phyloP scores from a whole-genome alignment of 1,140 invertebrate species.

The Luehdorfia chinensis region DNA sequence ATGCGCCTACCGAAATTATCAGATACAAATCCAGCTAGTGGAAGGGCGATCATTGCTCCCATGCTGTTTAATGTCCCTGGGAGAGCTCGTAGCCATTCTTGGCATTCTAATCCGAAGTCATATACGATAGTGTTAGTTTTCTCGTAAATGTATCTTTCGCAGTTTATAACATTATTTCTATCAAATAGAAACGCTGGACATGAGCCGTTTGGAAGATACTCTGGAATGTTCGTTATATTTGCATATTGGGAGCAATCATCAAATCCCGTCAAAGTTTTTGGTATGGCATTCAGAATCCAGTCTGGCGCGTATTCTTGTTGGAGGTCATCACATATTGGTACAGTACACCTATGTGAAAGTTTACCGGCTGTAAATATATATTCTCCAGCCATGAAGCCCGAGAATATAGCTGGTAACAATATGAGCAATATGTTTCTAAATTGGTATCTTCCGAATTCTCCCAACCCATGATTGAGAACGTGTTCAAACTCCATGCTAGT shows the following conservation, averaged over 20 bases:
- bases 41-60: conserved; percentile 52
- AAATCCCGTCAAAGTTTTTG: conserved; percentile 41
- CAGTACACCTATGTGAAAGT: conserved; percentile 49
- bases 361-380: conserved; percentile 59
- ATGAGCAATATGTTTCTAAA: conserved; percentile 46
- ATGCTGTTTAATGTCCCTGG: conserved; percentile 59
- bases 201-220: conserved; percentile 20
- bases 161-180: conserved; percentile 40
- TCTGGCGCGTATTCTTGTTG: conserved; percentile 44
- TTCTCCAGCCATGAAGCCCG: conserved; percentile 57
- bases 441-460: conserved; percentile 59
- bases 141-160: conserved; percentile 51
- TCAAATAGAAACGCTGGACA: conserved; percentile 49
- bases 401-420: conserved; percentile 38
- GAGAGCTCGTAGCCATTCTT: conserved; percentile 59
- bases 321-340: conserved; percentile 50
- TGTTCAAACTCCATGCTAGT: conserved; percentile 42
- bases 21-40: conserved; percentile 57
- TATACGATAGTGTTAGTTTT: conserved; percentile 59
- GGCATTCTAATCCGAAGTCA: conserved; percentile 58
- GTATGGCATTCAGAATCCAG: conserved; percentile 57
- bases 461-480: conserved; percentile 50
- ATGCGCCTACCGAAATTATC: conserved; percentile 52
- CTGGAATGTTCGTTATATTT: conserved; percentile 25
- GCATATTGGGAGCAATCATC: conserved; percentile 52